Base-by-base conservation (phyloP, 2,888 invertebrate genomes). In the Lasioglossum leucozonium region DNA sequence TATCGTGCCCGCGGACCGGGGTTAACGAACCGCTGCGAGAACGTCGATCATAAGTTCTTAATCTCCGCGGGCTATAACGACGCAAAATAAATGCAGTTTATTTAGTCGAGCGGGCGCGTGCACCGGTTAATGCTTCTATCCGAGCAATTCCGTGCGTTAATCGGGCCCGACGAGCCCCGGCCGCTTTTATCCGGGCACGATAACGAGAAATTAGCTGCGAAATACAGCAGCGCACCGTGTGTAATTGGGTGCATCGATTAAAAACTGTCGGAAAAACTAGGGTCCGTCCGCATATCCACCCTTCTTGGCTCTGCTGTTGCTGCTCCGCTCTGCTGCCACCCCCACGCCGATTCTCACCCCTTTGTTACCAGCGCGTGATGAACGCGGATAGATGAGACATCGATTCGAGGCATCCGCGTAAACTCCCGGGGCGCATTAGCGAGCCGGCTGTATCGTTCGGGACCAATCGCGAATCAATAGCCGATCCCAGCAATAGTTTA, bases 191-290 rank as follows among this genome's bases (percentile, higher is more conserved):
- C 77, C 79, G n/a, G n/a, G 51, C 6, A 71, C 81, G 82, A 82
- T 85, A 91, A 90, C 80, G 87, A 84, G 79, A 89, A 89, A 90
- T 91, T 88, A 88, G 77, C 75, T 85, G 65, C 62, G 84, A 83
- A 88, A 80, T 72, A 83, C 51, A 51, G 37, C 62, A 74, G 73
- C 58, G 74, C 72, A 55, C 42, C 13, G 72, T 58, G 83, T 77
- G 88, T 86, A 87, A 90, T 84, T 87, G 83, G 79, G 74, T 65
- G 83, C 72, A 87, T 80, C 81, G 85, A 87, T 89, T 81, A 89
- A 90, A 87, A 89, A 81, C 58, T 69, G 78, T 77, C n/a, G 73
- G 80, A 81, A 82, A 90, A 90, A 73, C 72, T 69, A 42, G 34
- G 42, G 47, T 58, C 58, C 42, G 26, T 11, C 40, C 65, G 37